These are phyloP conservation scores for Gortyna flavago DNA, from an alignment of 2,888 invertebrate genomes.

Conservation along the genomic window DNA sequence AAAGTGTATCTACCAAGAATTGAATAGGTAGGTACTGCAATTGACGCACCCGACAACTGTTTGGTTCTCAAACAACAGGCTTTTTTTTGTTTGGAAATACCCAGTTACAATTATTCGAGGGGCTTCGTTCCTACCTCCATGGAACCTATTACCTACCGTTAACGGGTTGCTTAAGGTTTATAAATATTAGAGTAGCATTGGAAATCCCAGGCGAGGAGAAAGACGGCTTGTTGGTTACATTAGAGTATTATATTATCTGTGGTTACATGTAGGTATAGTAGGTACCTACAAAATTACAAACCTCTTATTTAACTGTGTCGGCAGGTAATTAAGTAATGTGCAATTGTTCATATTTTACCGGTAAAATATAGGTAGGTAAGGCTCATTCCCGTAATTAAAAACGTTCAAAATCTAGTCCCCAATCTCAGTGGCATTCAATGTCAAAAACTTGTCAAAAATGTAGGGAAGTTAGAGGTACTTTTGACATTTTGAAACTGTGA, in stretches of 20 bases:
- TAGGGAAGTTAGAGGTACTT: neutral
- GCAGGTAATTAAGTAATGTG: neutral
- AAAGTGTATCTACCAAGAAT: neutral
- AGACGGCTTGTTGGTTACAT: too few relatives aligned
- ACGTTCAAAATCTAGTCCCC: neutral
- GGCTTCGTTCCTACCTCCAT: too few relatives aligned
- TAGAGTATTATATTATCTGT: too few relatives aligned
- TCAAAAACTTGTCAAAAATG: neutral
- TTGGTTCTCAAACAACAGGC: neutral
- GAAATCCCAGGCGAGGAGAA: neutral
- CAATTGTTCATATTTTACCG: too few relatives aligned
- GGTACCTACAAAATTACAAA: neutral
- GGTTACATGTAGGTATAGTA: neutral
- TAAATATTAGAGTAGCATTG: constrained; percentile 36
- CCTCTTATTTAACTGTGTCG: neutral
- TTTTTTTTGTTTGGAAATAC: constrained; percentile 13
- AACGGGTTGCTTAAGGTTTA: neutral
- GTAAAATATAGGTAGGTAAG: neutral
- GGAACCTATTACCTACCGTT: neutral
- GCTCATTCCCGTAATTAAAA: neutral
- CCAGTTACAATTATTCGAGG: neutral
- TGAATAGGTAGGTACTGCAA: neutral
- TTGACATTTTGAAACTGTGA: neutral
- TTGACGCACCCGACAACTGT: neutral
- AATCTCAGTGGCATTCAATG: neutral